Percentiles rank a stretch among this genome's conserved stretches.
Conservation (phyloP, 1,140 invertebrate genomes). For the Nephotettix cincticeps region DNA sequence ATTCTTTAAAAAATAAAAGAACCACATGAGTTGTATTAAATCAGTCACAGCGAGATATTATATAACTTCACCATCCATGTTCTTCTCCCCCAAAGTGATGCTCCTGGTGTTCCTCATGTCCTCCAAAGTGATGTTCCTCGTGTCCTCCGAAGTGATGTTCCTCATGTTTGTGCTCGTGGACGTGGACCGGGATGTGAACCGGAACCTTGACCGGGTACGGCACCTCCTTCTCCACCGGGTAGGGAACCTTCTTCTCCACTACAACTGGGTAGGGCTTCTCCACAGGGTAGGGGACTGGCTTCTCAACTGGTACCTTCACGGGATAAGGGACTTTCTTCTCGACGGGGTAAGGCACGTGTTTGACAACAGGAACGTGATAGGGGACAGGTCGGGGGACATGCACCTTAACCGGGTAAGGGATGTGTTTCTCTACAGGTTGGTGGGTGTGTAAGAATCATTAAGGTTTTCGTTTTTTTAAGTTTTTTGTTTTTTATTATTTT, state of each 20-base stretch:
- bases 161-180: constrained; percentile 48
- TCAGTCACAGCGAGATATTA: no score
- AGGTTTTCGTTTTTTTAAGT: constrained; percentile 65
- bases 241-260: constrained; percentile 36
- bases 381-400: constrained; percentile 46
- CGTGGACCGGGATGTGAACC: constrained; percentile 57
- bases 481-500: constrained; percentile 64
- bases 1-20: no score
- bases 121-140: constrained; percentile 33
- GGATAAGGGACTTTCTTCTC: constrained; percentile 22
- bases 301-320: constrained; percentile 47
- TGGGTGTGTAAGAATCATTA: no score
- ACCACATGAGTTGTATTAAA: no score
- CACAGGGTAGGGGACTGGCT: constrained; percentile 53
- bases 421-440: constrained; percentile 57
- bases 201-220: constrained; percentile 48
- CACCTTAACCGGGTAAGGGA: constrained; percentile 48
- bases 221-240: constrained; percentile 60
- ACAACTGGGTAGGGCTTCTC: constrained; percentile 49
- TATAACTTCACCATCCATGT: no score
- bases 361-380: constrained; percentile 12
- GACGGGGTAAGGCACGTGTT: constrained; percentile 27
- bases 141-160: constrained; percentile 39
- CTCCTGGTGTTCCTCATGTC: constrained; percentile 1
- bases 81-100: no score